Evolutionary conservation across 2,888 invertebrate genomes (phyloP), one percentile per base, ranked within the genome.

Genomic region (Hermodice carunculata): DNA sequence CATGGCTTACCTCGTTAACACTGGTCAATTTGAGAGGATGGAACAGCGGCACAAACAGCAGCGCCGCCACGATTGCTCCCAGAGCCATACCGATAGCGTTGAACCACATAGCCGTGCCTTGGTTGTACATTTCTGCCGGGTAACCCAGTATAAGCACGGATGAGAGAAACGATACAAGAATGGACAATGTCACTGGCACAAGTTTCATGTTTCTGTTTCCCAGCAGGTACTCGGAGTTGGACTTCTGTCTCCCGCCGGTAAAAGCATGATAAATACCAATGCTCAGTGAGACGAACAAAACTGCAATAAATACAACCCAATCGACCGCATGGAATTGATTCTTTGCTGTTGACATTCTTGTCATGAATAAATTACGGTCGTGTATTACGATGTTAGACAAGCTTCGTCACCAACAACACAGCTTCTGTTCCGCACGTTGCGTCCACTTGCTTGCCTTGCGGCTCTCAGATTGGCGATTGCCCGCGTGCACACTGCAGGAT

Each of bases 221-320:
- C 43, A 85, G 80, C 24, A 86, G 76, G 49, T 85, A 80, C 64
- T 86, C 85, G 46, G 78, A 78, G 26, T 82, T 84, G 4, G 84
- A 92, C 85, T 73, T 91, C 81, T 89, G 87, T 74, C 87, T 88
- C 76, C 86, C 74, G 29, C 76, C 88, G 31, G 88, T 88, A 76
- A 89, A 89, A 79, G 89, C 86, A 78, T 82, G 83, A 67, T 80
- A 85, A 19, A 85, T 61, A 0, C 86, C 85, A 51, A 85, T 83
- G 6, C 81, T 74, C 6, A 84, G 69, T 4, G 85, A 85, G 5
- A 82, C 62, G 0, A 69, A 67, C 29, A 86, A 69, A 26, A 83
- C 81, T 0, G 78, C 70, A 3, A 67, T 71, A 67, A 86, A 84
- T 14, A 85, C 79, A 34, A 78, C 62, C 70, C 83, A 85, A 68